Conservation (phyloP, 2,797 vertebrate species). For the Alca torda region DNA sequence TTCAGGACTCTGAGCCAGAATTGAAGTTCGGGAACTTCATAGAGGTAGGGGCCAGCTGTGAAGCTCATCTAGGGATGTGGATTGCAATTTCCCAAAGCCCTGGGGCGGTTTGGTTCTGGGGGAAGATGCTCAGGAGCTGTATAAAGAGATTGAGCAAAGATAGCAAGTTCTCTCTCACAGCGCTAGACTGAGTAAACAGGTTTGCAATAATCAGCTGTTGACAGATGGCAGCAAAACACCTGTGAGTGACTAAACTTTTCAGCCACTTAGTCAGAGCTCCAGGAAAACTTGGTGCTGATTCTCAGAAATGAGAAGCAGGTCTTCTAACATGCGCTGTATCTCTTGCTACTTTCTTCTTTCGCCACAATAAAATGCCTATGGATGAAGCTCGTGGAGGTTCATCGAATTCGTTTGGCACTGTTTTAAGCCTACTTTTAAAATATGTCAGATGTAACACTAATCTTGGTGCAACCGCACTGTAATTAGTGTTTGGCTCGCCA, state of each 20-base stretch:
- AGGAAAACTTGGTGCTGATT: slow-evolving; percentile 41
- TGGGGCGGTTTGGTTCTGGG: not conserved
- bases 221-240: slow-evolving; percentile 72
- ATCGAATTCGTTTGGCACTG: slow-evolving; percentile 24
- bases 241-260: slow-evolving; percentile 68
- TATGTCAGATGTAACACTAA: slow-evolving; percentile 43
- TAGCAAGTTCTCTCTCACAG: slow-evolving; percentile 41
- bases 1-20: slow-evolving; percentile 50
- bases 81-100: slow-evolving; percentile 50
- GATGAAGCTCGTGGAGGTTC: slow-evolving; percentile 41
- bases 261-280: slow-evolving; percentile 65
- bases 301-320: slow-evolving; percentile 56
- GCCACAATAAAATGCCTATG: slow-evolving; percentile 32
- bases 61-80: slow-evolving; percentile 47
- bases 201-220: slow-evolving; percentile 68
- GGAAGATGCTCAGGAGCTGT: slow-evolving; percentile 38
- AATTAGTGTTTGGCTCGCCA: slow-evolving; percentile 58
- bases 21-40: slow-evolving; percentile 45
- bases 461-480: slow-evolving; percentile 41
- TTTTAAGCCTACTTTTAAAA: slow-evolving; percentile 40
- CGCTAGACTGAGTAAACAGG: slow-evolving; percentile 54
- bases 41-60: slow-evolving; percentile 47
- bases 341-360: slow-evolving; percentile 26
- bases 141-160: slow-evolving; percentile 55
- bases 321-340: not conserved